phyloP scores from a whole-genome alignment of 2,113 vertebrate genomes.

The Xenus cinereus region DNA sequence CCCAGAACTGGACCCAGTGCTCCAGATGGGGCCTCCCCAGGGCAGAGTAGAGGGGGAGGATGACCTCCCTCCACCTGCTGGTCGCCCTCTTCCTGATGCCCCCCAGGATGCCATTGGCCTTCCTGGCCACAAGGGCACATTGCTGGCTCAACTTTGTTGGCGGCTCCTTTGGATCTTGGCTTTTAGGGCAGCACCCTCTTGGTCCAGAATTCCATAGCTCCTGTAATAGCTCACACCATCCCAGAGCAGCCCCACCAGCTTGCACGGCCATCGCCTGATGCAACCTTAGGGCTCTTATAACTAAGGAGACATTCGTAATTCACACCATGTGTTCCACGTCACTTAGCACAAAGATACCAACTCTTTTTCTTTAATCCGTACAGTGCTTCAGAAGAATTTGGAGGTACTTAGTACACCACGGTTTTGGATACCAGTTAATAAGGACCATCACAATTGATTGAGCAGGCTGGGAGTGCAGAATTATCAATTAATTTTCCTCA shows the following conservation, averaged over 20 bases:
- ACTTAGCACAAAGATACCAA: not conserved
- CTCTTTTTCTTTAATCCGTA: not conserved
- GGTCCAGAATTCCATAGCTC: not conserved
- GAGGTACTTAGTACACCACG: not conserved
- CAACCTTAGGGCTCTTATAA: not conserved
- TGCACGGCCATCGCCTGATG: too few relatives aligned
- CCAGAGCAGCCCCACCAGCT: too few relatives aligned
- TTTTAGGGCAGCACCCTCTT: not conserved
- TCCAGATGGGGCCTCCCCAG: too few relatives aligned
- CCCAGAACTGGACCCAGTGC: too few relatives aligned
- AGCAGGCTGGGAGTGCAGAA: not conserved
- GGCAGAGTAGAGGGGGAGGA: too few relatives aligned
- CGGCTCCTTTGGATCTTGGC: not conserved
- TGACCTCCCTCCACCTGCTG: too few relatives aligned
- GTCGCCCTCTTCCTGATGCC: too few relatives aligned
- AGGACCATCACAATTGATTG: not conserved
- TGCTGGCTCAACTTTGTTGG: too few relatives aligned
- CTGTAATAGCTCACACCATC: fast-evolving
- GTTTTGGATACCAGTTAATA: not conserved
- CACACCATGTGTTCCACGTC: fast-evolving
- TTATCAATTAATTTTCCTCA: not conserved
- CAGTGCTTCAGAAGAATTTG: not conserved
- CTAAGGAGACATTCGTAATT: not conserved
- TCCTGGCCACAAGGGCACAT: too few relatives aligned
- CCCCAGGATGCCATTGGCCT: too few relatives aligned